These are phyloP conservation scores for Dusona sp. DNA, from an alignment of 2,888 invertebrate species.

Conservation along the genomic window DNA sequence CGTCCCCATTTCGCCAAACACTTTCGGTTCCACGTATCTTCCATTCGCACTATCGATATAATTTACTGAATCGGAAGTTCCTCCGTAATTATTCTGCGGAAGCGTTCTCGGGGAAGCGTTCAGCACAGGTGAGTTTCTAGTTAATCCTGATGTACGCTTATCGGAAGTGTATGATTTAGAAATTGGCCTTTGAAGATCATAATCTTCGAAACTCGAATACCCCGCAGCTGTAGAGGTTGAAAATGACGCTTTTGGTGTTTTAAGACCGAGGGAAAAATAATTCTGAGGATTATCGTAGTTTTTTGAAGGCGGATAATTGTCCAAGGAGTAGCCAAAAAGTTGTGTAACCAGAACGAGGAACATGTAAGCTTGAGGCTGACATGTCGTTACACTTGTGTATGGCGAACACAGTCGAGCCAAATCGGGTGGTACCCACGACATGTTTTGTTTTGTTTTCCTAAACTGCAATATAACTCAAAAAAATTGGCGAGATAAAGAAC, in stretches of 20 bases:
- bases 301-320: constrained; percentile 72
- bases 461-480: constrained; percentile 18
- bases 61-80: background rate
- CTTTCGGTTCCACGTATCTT: constrained; percentile 25
- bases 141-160: background rate
- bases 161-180: background rate
- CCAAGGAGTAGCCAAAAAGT: constrained; percentile 86
- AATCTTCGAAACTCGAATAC: constrained; percentile 5
- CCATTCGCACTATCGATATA: background rate
- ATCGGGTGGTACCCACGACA: constrained; percentile 87
- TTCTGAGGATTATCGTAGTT: constrained; percentile 6
- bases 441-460: constrained; percentile 64
- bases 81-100: background rate
- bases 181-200: background rate
- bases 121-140: background rate
- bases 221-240: background rate
- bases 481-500: background rate
- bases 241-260: background rate
- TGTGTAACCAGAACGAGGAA: constrained; percentile 87
- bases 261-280: constrained; percentile 15
- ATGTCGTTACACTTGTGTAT: constrained; percentile 86
- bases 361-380: constrained; percentile 87
- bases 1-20: constrained; percentile 61
- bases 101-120: background rate
- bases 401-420: constrained; percentile 86